Percentiles rank a stretch among this genome's conserved stretches.
These are phyloP conservation scores for Drosophila multiciliata DNA, from an alignment of 2,888 invertebrate genomes.

Conservation along the genomic window DNA sequence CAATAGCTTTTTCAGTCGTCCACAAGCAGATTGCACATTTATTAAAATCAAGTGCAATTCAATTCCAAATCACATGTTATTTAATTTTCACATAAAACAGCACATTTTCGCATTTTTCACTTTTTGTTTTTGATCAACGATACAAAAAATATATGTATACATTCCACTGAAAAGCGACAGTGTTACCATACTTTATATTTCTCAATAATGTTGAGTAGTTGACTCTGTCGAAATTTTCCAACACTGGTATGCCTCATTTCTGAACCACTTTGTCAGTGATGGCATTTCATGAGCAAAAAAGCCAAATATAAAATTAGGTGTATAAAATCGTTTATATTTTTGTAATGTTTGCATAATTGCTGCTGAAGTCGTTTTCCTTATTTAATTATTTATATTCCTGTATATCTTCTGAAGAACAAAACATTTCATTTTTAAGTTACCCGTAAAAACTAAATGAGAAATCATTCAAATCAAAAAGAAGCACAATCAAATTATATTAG, in stretches of 20 bases:
- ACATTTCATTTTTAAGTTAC: neutral
- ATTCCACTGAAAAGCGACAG: slow-evolving; percentile 26
- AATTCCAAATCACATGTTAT: neutral
- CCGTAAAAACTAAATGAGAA: too few species aligned
- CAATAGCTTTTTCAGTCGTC: slow-evolving; percentile 20
- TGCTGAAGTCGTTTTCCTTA: neutral
- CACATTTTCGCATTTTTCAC: slow-evolving; percentile 4
- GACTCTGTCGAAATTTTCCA: neutral
- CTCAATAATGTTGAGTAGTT: neutral
- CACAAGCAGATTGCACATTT: neutral
- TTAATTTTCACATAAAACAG: slow-evolving; percentile 2
- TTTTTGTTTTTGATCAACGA: slow-evolving; percentile 25
- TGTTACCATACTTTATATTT: slow-evolving; percentile 24
- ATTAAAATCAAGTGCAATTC: neutral
- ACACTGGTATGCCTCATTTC: slow-evolving; percentile 4
- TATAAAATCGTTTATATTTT: neutral
- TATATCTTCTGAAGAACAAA: neutral
- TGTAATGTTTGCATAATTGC: neutral
- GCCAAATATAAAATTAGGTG: neutral
- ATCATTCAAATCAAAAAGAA: too few species aligned
- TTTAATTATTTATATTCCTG: neutral
- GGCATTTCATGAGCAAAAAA: neutral
- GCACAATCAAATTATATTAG: neutral
- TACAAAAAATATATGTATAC: slow-evolving; percentile 19
- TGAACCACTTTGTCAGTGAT: neutral